These are phyloP conservation scores for Rhagonycha lutea DNA, from an alignment of 2,888 invertebrate genomes.

Conservation along the genomic window DNA sequence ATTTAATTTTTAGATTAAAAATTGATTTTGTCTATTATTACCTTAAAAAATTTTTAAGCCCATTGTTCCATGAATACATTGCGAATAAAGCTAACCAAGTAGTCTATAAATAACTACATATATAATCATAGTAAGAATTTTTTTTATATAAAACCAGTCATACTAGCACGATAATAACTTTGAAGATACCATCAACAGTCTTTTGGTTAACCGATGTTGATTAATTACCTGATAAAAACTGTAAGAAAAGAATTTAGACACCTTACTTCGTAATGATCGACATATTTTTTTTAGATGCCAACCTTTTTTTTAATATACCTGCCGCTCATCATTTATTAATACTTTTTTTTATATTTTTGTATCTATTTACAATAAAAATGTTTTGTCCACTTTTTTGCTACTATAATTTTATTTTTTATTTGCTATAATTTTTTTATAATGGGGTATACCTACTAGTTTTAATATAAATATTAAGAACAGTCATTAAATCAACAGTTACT, in stretches of 20 bases:
- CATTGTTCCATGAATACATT: neutral
- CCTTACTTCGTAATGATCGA: conserved; percentile 5
- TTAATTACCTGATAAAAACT: conserved; percentile 8
- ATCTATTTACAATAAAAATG: neutral
- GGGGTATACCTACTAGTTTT: neutral
- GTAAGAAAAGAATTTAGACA: conserved; percentile 3
- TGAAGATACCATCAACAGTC: conserved; percentile 3
- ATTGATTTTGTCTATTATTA: too few relatives aligned
- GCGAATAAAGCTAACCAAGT: neutral
- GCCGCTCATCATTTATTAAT: neutral
- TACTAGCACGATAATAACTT: conserved; percentile 3
- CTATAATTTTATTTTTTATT: neutral
- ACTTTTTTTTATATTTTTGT: neutral
- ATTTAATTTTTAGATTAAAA: too few relatives aligned
- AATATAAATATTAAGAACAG: neutral
- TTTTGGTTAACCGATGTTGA: conserved; percentile 3
- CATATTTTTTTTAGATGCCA: neutral
- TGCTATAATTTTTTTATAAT: neutral
- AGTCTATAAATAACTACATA: neutral
- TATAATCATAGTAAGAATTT: neutral
- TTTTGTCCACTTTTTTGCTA: neutral
- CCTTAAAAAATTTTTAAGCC: neutral
- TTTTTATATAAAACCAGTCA: conserved; percentile 1
- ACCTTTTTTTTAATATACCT: neutral
- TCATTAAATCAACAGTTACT: neutral